phyloP scores from a whole-genome alignment of 2,113 vertebrate species.

The Hipposideros armiger region DNA sequence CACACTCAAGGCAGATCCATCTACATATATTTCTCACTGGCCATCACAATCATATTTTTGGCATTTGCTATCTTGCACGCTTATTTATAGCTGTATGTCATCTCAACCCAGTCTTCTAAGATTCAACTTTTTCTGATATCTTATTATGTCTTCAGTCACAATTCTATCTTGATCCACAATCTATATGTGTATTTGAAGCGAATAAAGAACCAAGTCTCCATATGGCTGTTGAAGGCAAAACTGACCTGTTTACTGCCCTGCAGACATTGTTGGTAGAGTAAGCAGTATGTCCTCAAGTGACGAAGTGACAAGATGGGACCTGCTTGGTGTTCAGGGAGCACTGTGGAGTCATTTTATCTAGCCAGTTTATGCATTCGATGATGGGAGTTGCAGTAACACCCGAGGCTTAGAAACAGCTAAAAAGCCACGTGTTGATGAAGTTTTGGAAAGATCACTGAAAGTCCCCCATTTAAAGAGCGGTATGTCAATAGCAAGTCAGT shows the following conservation, averaged over 20 bases:
- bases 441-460: conserved; percentile 86
- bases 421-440: conserved; percentile 87
- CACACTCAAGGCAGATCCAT: background rate
- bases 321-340: conserved; percentile 89
- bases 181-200: conserved; percentile 87
- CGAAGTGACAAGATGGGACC: conserved; percentile 92
- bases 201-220: conserved; percentile 89
- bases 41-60: background rate
- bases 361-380: conserved; percentile 91
- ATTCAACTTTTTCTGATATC: too few relatives aligned
- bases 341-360: conserved; percentile 91
- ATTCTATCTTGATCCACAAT: conserved; percentile 86
- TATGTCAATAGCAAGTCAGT: conserved; percentile 88
- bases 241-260: conserved; percentile 88
- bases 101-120: background rate
- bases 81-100: background rate
- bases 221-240: conserved; percentile 89
- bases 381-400: conserved; percentile 83
- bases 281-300: conserved; percentile 91
- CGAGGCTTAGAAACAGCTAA: conserved; percentile 88
- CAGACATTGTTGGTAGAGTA: conserved; percentile 78
- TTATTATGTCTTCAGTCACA: background rate
- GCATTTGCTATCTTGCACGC: background rate
- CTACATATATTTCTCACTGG: background rate
- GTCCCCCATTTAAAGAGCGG: conserved; percentile 92